Conservation (phyloP, 1,140 invertebrate species). For the Mesaphorura yosii region DNA sequence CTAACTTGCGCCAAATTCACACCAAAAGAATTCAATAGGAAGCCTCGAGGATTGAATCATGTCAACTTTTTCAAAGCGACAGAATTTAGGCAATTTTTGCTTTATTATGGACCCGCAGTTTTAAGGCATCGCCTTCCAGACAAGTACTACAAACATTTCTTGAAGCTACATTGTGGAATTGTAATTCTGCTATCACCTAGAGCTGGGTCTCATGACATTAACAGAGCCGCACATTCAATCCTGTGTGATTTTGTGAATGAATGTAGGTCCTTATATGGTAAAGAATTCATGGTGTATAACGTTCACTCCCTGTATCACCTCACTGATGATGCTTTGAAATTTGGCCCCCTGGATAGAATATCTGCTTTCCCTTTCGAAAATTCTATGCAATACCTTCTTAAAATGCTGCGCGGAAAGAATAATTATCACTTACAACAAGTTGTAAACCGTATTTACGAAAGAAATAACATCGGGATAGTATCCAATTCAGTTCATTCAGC, state of each 20-base stretch:
- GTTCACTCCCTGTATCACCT: conserved; percentile 1
- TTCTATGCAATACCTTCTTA: neutral
- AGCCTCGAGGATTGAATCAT: neutral
- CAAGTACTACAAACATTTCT: neutral
- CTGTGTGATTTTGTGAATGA: neutral
- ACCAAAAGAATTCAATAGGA: neutral
- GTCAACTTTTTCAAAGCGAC: conserved; percentile 1
- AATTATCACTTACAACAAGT: conserved; percentile 10
- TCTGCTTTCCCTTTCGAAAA: conserved; percentile 7
- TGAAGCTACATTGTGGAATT: conserved; percentile 3
- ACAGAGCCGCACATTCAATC: neutral
- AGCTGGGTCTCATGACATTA: neutral
- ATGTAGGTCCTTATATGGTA: neutral
- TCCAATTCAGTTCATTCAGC: neutral
- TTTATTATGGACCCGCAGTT: neutral
- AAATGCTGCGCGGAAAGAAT: neutral
- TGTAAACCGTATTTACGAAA: neutral
- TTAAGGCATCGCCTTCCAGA: neutral
- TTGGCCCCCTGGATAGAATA: conserved; percentile 3
- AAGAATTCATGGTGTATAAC: conserved; percentile 5
- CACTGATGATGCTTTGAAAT: conserved; percentile 4
- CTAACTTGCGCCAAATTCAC: too few relatives aligned
- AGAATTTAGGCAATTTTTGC: conserved; percentile 8
- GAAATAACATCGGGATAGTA: neutral
- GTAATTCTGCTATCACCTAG: neutral